These are phyloP conservation scores for Xestobium rufovillosum DNA, from an alignment of 2,888 invertebrate species.

Conservation along the genomic window DNA sequence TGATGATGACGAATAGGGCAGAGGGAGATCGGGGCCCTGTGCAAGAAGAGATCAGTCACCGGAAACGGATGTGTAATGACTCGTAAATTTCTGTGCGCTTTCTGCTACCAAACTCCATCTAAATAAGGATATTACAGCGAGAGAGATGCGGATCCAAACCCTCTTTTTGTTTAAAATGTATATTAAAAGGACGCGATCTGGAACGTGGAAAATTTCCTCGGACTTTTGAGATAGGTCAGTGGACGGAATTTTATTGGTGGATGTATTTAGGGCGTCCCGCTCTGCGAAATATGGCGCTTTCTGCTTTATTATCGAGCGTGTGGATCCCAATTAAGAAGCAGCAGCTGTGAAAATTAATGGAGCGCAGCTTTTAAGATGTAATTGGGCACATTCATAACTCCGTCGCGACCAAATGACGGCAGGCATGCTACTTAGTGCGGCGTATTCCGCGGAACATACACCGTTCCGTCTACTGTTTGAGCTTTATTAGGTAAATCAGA, in stretches of 20 bases:
- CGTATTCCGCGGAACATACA: background rate
- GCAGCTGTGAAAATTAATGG: slow-evolving; percentile 59
- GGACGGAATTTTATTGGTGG: too few relatives aligned
- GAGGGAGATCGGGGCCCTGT: slow-evolving; percentile 21
- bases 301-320: slow-evolving; percentile 50
- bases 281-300: slow-evolving; percentile 24
- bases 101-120: background rate
- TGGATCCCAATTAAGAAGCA: slow-evolving; percentile 55
- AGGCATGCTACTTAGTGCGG: slow-evolving; percentile 18
- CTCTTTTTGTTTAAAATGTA: too few relatives aligned
- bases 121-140: slow-evolving; percentile 2
- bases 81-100: slow-evolving; percentile 26
- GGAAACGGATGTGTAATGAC: slow-evolving; percentile 30
- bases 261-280: slow-evolving; percentile 2
- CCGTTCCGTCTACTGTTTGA: too few relatives aligned
- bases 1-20: slow-evolving; percentile 25
- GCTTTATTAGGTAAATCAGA: too few relatives aligned
- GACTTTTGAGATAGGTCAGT: too few relatives aligned
- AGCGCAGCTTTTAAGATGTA: slow-evolving; percentile 57
- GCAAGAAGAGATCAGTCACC: slow-evolving; percentile 20
- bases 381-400: slow-evolving; percentile 57
- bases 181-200: too few relatives aligned
- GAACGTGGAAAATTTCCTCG: too few relatives aligned
- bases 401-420: slow-evolving; percentile 31
- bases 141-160: too few relatives aligned